Evolutionary conservation across 2,888 invertebrate species (phyloP).

Genomic region (Scaptomyza parva): DNA sequence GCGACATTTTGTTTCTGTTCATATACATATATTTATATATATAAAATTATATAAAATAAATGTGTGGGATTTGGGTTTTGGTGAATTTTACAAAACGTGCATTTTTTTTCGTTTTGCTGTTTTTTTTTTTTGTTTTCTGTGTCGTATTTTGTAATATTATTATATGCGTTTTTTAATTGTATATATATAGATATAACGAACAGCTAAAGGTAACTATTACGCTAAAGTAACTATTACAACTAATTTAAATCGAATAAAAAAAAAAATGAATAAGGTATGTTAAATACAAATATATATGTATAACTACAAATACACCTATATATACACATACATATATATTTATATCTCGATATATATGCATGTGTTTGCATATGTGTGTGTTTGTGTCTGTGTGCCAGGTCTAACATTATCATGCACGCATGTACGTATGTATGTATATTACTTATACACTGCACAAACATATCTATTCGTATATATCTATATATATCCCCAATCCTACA

Average conservation of each 20-base stretch:
- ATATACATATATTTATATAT: neutral
- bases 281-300: conserved; percentile 5
- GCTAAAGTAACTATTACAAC: conserved; percentile 69
- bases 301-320: neutral
- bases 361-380: conserved; percentile 11
- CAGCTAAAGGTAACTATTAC: conserved; percentile 66
- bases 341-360: conserved; percentile 8
- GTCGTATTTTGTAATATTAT: conserved; percentile 5
- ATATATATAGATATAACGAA: conserved; percentile 58
- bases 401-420: neutral
- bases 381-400: conserved; percentile 6
- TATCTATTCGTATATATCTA: neutral
- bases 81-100: conserved; percentile 15
- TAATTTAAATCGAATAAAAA: conserved; percentile 56
- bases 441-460: neutral
- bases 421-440: neutral
- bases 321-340: conserved; percentile 1
- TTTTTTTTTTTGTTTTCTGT: neutral
- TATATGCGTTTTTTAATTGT: conserved; percentile 11
- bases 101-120: neutral
- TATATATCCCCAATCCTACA: conserved; percentile 2
- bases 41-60: conserved; percentile 16
- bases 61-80: conserved; percentile 8
- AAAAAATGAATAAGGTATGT: conserved; percentile 31
- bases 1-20: neutral